A percentile compares a stretch with the other conserved stretches of the same genome.
Evolutionary conservation across 2,797 vertebrate species (phyloP).

Genomic region (Anguilla obscura): DNA sequence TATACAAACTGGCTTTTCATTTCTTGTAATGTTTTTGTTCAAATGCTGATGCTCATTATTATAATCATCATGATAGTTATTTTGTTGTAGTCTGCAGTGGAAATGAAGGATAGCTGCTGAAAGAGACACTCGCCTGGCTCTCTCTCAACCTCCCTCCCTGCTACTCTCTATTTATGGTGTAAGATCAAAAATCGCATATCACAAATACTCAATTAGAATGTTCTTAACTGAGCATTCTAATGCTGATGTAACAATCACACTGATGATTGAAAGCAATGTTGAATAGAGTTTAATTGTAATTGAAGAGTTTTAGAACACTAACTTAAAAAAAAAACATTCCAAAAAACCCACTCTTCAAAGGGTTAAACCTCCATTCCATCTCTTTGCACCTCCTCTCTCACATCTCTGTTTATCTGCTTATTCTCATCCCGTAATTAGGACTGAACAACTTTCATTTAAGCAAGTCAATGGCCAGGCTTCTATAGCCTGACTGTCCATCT

Average conservation of each 20-base stretch:
- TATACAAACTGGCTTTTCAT: neutral
- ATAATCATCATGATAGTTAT: neutral
- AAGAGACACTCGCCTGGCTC: slow-evolving; percentile 26
- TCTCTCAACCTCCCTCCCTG: slow-evolving; percentile 48
- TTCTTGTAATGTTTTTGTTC: neutral
- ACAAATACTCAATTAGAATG: too few relatives aligned
- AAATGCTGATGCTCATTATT: neutral
- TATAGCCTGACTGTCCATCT: slow-evolving; percentile 17
- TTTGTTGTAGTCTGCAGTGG: neutral
- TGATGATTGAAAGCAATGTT: too few relatives aligned
- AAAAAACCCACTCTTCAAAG: too few relatives aligned
- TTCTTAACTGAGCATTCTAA: too few relatives aligned
- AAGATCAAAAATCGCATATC: too few relatives aligned
- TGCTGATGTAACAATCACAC: too few relatives aligned
- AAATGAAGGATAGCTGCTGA: neutral
- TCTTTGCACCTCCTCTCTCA: slow-evolving; percentile 34
- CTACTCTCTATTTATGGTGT: slow-evolving; percentile 27
- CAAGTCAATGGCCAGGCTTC: slow-evolving; percentile 56
- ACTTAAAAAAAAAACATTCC: too few relatives aligned
- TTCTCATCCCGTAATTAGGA: slow-evolving; percentile 38
- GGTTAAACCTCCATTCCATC: slow-evolving; percentile 34
- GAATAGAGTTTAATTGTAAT: too few relatives aligned
- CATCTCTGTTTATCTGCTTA: slow-evolving; percentile 36
- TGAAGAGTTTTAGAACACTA: too few relatives aligned
- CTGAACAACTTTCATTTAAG: slow-evolving; percentile 24